Conservation (phyloP, 2,888 invertebrate genomes). For the Xestia ashworthii region DNA sequence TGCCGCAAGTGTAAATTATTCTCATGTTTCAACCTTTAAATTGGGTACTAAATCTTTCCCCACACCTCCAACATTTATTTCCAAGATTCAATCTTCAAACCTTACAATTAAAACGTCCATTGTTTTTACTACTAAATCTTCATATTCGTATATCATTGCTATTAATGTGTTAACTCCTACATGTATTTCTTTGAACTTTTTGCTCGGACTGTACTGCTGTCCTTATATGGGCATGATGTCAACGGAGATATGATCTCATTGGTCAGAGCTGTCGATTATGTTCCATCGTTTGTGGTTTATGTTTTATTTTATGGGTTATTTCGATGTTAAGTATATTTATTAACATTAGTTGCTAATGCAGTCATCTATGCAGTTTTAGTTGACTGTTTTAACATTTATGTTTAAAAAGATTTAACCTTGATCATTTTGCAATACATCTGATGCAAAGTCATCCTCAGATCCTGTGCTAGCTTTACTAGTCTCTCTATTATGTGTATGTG, state of each 20-base stretch:
- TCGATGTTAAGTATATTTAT: conserved; percentile 17
- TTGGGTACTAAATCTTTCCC: conserved; percentile 36
- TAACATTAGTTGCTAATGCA: conserved; percentile 10
- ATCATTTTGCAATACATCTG: background rate
- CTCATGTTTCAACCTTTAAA: conserved; percentile 21
- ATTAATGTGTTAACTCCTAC: conserved; percentile 57
- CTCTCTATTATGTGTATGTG: background rate
- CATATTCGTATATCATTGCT: conserved; percentile 41
- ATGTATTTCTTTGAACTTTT: conserved; percentile 54
- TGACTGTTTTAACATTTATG: background rate
- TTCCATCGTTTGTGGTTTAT: conserved; percentile 54
- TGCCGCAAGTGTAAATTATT: conserved; percentile 1
- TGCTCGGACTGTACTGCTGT: conserved; percentile 47
- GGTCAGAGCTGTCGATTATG: conserved; percentile 41
- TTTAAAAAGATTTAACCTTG: background rate
- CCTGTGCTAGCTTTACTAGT: background rate
- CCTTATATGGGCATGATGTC: conserved; percentile 72
- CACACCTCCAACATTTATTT: conserved; percentile 37
- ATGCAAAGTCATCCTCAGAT: background rate
- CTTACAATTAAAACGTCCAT: conserved; percentile 52
- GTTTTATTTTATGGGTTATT: conserved; percentile 41
- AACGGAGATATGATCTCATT: conserved; percentile 70
- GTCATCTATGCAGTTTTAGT: background rate
- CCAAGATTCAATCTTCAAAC: conserved; percentile 49
- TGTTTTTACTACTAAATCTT: conserved; percentile 50